These are phyloP conservation scores for Vespertilio murinus DNA, from an alignment of 2,797 vertebrate genomes.

Conservation along the genomic window DNA sequence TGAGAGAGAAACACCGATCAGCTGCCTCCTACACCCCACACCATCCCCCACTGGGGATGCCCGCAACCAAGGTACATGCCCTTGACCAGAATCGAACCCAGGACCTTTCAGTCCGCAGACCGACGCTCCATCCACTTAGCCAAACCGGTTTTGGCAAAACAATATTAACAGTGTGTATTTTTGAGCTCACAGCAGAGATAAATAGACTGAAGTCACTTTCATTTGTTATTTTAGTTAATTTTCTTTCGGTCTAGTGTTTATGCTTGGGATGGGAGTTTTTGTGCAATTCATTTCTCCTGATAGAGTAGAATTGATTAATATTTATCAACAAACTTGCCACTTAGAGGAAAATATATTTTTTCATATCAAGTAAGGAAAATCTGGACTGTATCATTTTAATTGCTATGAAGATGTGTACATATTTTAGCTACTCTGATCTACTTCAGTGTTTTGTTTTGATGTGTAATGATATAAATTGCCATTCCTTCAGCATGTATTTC, in stretches of 20 bases:
- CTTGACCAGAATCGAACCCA: too few species aligned
- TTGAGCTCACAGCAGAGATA: conserved; percentile 51
- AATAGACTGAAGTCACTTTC: conserved; percentile 28
- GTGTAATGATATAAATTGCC: conserved; percentile 41
- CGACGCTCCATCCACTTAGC: too few species aligned
- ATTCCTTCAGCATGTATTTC: conserved; percentile 18
- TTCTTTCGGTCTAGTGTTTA: conserved; percentile 50
- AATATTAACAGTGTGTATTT: conserved; percentile 48
- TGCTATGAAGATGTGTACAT: conserved; percentile 23
- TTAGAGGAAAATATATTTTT: conserved; percentile 40
- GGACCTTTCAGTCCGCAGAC: too few species aligned
- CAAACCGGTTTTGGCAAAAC: conserved; percentile 49
- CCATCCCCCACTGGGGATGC: too few species aligned
- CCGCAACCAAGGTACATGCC: too few species aligned
- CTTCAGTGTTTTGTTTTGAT: conserved; percentile 47
- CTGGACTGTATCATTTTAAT: conserved; percentile 42
- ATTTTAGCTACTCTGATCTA: not conserved
- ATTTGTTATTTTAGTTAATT: conserved; percentile 23
- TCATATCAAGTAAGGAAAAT: conserved; percentile 48
- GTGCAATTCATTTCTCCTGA: conserved; percentile 38
- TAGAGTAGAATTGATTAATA: conserved; percentile 49
- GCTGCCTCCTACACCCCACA: too few species aligned
- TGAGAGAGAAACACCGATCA: too few species aligned
- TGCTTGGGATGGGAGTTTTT: conserved; percentile 24
- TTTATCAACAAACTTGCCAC: conserved; percentile 57